These are phyloP conservation scores for Microtus pennsylvanicus DNA, from an alignment of 2,113 vertebrate species.

Conservation along the genomic window DNA sequence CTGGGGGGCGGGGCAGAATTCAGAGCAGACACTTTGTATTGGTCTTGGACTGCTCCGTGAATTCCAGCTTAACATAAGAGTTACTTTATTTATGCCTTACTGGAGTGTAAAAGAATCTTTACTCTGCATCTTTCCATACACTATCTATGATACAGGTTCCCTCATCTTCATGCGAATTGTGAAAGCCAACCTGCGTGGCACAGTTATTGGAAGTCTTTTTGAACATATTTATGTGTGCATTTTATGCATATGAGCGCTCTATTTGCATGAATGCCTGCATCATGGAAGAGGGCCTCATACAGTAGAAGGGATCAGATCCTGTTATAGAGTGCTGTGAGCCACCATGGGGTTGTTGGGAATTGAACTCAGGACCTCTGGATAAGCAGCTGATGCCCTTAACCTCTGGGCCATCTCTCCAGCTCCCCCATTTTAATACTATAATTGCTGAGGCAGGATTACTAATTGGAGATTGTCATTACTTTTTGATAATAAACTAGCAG, in stretches of 20 bases:
- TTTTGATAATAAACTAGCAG: constrained; percentile 33
- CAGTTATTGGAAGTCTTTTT: constrained; percentile 14
- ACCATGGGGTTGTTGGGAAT: background rate
- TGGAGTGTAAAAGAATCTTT: background rate
- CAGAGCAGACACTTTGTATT: background rate
- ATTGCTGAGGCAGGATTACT: constrained; percentile 2
- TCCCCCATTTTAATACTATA: background rate
- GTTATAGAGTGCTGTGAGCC: background rate
- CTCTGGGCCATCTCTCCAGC: background rate
- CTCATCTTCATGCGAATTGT: constrained; percentile 25
- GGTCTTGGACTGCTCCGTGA: background rate
- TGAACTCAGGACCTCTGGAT: background rate
- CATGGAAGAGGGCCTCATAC: background rate
- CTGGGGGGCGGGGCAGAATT: background rate
- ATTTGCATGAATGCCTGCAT: background rate
- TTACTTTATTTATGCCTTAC: background rate
- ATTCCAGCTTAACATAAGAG: constrained; percentile 14
- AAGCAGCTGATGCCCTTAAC: background rate
- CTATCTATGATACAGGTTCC: background rate
- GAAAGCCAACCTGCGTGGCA: background rate
- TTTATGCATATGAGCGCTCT: background rate
- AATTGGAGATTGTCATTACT: constrained; percentile 14
- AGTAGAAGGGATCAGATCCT: background rate
- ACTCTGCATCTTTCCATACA: background rate
- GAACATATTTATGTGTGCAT: background rate